Conservation (phyloP, 2,797 vertebrate species). For the Acanthurus leucopareius region DNA sequence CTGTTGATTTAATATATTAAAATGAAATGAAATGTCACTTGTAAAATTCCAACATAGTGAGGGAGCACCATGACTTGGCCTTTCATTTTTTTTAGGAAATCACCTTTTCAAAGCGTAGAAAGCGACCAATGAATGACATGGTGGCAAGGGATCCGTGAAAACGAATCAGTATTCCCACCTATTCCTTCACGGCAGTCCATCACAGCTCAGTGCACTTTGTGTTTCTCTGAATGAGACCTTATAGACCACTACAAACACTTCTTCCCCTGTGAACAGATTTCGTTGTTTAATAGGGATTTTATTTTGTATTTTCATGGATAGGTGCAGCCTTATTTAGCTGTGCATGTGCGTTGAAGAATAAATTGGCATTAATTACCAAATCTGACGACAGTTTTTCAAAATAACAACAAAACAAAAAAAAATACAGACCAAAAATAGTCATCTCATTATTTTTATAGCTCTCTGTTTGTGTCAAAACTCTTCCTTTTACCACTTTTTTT, state of each 20-base stretch:
- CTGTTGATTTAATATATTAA: neutral
- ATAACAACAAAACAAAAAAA: neutral
- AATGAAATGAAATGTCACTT: neutral
- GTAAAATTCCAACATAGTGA: neutral
- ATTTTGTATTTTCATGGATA: neutral
- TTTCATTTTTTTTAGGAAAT: neutral
- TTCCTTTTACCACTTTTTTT: neutral
- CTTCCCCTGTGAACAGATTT: neutral
- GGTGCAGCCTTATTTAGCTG: neutral
- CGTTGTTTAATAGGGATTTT: neutral
- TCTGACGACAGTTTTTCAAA: neutral
- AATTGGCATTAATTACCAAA: neutral
- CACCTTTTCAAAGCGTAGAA: neutral
- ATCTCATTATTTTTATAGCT: constrained; percentile 10
- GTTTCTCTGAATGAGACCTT: neutral
- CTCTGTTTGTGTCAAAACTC: neutral
- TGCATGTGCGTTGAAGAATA: neutral
- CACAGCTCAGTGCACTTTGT: neutral
- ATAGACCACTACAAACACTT: neutral
- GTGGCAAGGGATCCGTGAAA: neutral
- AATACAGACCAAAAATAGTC: neutral
- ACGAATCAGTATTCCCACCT: neutral
- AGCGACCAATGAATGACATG: neutral
- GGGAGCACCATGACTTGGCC: neutral
- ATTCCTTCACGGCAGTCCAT: neutral